Base-by-base conservation (phyloP, 30 jellyfish, hydroid and myxozoan species). In the Phacellophora camtschatica region DNA sequence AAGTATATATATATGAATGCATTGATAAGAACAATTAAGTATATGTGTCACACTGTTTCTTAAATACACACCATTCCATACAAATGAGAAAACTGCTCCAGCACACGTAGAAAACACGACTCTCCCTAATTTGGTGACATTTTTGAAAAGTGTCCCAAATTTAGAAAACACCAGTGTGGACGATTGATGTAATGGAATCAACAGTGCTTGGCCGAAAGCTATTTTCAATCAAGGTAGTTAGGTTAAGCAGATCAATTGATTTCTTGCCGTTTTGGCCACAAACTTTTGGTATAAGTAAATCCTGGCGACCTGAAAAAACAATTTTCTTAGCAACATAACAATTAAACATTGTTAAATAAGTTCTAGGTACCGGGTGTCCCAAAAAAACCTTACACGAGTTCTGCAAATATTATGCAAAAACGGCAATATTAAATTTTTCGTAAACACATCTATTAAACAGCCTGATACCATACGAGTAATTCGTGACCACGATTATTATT, bases 171-270 rank as follows among this genome's bases (percentile, higher is more conserved):
- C 37, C 84, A 71, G 48, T 27, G 45, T 71, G 69, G 31, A 71
- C 45, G 48, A 71, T 71, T 2, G 84, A 45, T 32, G 69, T 46
- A 6, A 50, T 37, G 29, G 43, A 22, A 2, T 71, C 71, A 8
- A 71, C 51, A 7, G 84, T 22, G 46, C 71, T 22, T 50, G 84
- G 84, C 84, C 84, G 46, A 71, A 37, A 71, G 48, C 45, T 24
- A 23, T 71, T 71, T 71, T 71, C 49, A 71, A 71, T 71, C 36
- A 71, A 6, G 16, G 84, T 45, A 41, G 71, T 71, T 66, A 62
- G 62, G 13, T 25, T 66, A 25, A 66, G 20, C 16, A 62, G 29
- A 66, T 62, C 13, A 41, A 32, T 41, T 11, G 61, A 34, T 19
- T 66, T 59, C 37, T 62, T 42, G 37, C 80, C 34, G 55, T 30